Conservation (phyloP, 1,140 invertebrate genomes). For the Sycophila sp. region DNA sequence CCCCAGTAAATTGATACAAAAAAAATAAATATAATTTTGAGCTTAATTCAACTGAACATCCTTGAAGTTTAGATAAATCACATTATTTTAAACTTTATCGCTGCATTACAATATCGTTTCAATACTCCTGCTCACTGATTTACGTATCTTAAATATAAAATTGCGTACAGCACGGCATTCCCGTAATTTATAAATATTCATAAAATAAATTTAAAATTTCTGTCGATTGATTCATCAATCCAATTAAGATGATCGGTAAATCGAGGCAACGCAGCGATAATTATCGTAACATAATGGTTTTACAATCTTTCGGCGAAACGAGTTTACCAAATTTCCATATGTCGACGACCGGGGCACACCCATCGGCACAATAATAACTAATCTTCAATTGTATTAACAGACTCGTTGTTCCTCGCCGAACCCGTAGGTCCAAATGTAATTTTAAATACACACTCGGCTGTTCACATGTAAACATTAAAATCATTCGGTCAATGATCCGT, state of each 20-base stretch:
- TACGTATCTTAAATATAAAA: too few species aligned
- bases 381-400: constrained; percentile 16
- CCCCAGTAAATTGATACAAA: too few species aligned
- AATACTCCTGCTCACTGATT: too few species aligned
- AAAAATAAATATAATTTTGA: too few species aligned
- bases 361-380: constrained; percentile 8
- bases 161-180: too few species aligned
- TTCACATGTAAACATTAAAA: constrained; percentile 25
- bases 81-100: too few species aligned
- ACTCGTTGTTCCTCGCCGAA: background rate
- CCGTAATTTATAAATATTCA: background rate
- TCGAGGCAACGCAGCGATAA: background rate
- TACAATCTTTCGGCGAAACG: constrained; percentile 10
- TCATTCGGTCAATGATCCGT: constrained; percentile 12
- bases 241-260: constrained; percentile 6
- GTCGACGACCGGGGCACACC: background rate
- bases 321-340: constrained; percentile 8
- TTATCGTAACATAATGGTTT: background rate
- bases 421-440: background rate
- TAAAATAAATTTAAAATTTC: background rate
- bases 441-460: constrained; percentile 6
- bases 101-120: too few species aligned
- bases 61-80: too few species aligned
- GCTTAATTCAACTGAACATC: too few species aligned
- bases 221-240: background rate